Percentiles rank a stretch among this genome's conserved stretches.
Evolutionary conservation across 2,113 vertebrate genomes (phyloP).

Genomic region (Podilymbus podiceps): DNA sequence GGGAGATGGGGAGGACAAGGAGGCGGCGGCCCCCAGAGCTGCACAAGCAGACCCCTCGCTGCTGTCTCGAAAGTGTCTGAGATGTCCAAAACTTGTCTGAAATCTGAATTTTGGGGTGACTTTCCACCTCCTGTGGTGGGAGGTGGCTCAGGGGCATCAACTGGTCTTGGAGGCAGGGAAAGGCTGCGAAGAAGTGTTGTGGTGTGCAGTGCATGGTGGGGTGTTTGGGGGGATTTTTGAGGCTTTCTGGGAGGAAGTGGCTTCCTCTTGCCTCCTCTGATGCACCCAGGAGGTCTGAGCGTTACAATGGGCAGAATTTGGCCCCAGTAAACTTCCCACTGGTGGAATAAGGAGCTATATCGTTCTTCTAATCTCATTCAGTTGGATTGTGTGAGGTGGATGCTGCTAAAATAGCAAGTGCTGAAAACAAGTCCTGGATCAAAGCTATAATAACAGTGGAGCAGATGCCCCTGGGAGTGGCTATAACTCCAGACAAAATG

Average conservation of each 20-base stretch:
- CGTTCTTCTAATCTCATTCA: not conserved
- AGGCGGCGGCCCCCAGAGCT: rapidly evolving
- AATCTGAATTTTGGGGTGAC: not conserved
- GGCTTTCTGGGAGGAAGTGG: not conserved
- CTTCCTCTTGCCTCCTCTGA: not conserved
- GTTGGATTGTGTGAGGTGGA: not conserved
- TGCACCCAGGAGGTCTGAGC: not conserved
- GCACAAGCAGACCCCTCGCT: rapidly evolving
- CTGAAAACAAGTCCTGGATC: not conserved
- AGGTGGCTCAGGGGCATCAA: not conserved
- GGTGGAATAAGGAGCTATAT: not conserved
- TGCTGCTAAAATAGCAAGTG: not conserved
- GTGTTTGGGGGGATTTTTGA: not conserved
- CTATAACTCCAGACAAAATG: not conserved
- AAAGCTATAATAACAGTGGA: not conserved
- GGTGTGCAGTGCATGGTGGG: not conserved
- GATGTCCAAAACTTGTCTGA: not conserved
- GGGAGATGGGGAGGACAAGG: not conserved
- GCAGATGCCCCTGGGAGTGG: not conserved
- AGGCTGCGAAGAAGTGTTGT: not conserved
- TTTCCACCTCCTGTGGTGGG: rapidly evolving
- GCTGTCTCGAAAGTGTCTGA: not conserved
- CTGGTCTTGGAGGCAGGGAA: not conserved
- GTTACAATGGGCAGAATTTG: not conserved
- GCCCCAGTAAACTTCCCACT: not conserved